Evolutionary conservation across 1,140 invertebrate genomes (phyloP), one percentile per base, ranked within the genome.

Genomic region (Cyrtorhinus lividipennis): DNA sequence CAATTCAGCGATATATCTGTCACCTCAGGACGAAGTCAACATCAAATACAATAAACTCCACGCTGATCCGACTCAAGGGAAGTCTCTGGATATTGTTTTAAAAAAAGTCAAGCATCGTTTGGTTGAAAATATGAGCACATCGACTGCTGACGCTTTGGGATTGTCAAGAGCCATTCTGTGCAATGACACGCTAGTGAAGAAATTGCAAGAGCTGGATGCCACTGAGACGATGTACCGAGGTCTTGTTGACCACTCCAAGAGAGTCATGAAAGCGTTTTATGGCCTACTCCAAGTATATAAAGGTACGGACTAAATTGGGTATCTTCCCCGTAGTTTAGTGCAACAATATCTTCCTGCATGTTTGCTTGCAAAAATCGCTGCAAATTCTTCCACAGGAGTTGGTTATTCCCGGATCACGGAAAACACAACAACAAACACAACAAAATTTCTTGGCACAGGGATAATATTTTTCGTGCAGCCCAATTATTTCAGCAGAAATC

Each of bases 41-140:
- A 90, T 99, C 56, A 90, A 94, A 71, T 98, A 98, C 71, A 99
- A 99, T 73, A 98, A 98, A 76, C 79, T 99, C 2, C 95, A 98
- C 76, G 95, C 95, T 1, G 94, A 98, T 78, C 90, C 92, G 0
- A 87, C 90, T 67, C 92, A 97, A 78, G 90, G 90, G 1, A 94
- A 95, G 73, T 86, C 88, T 3, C 75, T 99, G 26, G 96, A 99
- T 71, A 96, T 99, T 58, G 86, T 96, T 64, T 77, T 98, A 66
- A 99, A 99, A 75, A 99, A 98, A 76, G 86, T 96, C 57, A 99
- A 99, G 71, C 95, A 99, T 76, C 80, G 92, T 65, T 75, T 99
- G 22, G 95, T 98, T 0, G 96, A 99, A 74, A 92, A 88, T 69
- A 95, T 99, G 88, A 95, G 90, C 56, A 89, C 90, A 12, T 87